phyloP scores from a whole-genome alignment of 2,888 invertebrate genomes.

The Phasia obesa region DNA sequence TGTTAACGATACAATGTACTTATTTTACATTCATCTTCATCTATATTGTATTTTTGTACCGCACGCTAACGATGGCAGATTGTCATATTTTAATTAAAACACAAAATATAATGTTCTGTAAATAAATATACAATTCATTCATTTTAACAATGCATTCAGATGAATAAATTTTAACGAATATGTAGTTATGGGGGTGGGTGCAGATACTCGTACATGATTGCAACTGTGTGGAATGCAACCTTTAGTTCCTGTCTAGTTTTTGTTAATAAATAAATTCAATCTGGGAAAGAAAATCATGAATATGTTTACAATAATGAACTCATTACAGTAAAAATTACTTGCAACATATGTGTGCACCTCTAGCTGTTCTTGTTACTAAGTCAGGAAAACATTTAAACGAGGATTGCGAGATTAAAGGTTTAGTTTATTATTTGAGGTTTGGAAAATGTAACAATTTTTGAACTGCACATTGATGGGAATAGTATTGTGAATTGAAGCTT shows the following conservation, averaged over 20 bases:
- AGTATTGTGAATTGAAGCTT: too few species aligned
- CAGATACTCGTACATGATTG: not conserved
- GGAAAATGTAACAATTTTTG: too few species aligned
- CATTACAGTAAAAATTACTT: slow-evolving; percentile 7
- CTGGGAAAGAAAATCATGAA: slow-evolving; percentile 1
- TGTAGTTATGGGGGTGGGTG: not conserved
- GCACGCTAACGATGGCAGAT: slow-evolving; percentile 30
- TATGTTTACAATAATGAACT: slow-evolving; percentile 4
- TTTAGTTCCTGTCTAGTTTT: not conserved
- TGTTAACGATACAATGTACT: not conserved
- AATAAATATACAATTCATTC: slow-evolving; percentile 61
- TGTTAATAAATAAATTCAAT: slow-evolving; percentile 16
- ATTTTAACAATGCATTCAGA: slow-evolving; percentile 21
- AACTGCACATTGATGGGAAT: too few species aligned
- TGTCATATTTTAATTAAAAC: slow-evolving; percentile 66
- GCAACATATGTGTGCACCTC: slow-evolving; percentile 41
- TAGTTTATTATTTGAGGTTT: not conserved
- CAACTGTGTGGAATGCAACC: slow-evolving; percentile 20
- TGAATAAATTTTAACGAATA: not conserved
- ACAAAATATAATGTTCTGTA: slow-evolving; percentile 55
- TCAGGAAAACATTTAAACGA: slow-evolving; percentile 26
- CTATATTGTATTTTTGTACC: slow-evolving; percentile 3
- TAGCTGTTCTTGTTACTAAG: slow-evolving; percentile 37
- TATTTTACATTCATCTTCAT: slow-evolving; percentile 18
- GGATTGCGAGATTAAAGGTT: slow-evolving; percentile 16